phyloP scores from a whole-genome alignment of 2,113 vertebrate species.

The Xenopus laevis region DNA sequence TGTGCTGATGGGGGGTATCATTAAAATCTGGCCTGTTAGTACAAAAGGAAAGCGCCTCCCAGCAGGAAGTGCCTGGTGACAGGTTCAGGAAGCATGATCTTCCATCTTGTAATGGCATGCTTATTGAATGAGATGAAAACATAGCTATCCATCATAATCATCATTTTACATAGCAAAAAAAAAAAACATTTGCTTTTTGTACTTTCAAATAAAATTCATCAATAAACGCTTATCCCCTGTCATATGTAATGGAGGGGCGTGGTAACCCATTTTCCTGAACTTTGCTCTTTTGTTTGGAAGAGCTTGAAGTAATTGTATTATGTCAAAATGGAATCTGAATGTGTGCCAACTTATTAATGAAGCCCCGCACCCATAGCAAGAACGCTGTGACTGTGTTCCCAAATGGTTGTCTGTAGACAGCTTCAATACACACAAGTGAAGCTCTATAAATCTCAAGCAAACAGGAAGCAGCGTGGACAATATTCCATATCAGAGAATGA shows the following conservation, averaged over 20 bases:
- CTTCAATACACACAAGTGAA: conserved; percentile 63
- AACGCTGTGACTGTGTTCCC: conserved; percentile 61
- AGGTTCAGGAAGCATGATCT: no score
- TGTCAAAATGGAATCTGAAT: conserved; percentile 53
- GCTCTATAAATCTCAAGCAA: conserved; percentile 68
- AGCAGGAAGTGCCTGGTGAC: no score
- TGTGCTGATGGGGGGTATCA: no score
- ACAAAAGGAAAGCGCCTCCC: no score
- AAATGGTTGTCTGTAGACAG: conserved; percentile 61
- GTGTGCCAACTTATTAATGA: conserved; percentile 56
- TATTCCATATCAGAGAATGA: conserved; percentile 61
- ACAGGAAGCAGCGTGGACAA: conserved; percentile 64
- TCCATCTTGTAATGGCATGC: not conserved
- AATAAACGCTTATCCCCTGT: no score
- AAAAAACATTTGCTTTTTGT: not conserved
- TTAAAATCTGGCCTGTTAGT: no score
- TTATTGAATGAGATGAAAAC: conserved; percentile 12
- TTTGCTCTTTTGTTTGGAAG: conserved; percentile 50
- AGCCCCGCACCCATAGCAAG: conserved; percentile 54
- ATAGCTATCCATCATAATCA: not conserved
- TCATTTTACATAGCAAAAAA: not conserved
- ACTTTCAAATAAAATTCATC: no score
- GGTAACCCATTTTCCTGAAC: conserved; percentile 45
- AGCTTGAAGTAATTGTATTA: conserved; percentile 54
- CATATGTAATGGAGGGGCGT: no score